Base-by-base conservation (phyloP, 1,140 invertebrate genomes). In the Oedothorax gibbosus region DNA sequence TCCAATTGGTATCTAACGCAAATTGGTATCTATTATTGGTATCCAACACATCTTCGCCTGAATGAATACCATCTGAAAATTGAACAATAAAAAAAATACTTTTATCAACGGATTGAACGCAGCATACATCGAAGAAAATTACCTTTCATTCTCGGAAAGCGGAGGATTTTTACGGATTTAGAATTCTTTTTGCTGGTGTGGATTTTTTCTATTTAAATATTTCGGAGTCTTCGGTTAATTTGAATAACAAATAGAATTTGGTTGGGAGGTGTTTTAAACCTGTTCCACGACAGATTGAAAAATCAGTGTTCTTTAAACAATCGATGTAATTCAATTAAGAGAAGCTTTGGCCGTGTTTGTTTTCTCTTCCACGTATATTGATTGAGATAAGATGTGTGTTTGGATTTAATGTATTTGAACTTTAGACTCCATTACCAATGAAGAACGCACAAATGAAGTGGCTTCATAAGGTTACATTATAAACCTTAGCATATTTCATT, bases 191-290 rank as follows among this genome's bases (percentile, higher is more conserved):
- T n/a, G n/a, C n/a, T n/a, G n/a, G n/a, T n/a, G n/a, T n/a, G n/a
- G n/a, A n/a, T n/a, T 71, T 71, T 53, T 71, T 51, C 49, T 71
- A 20, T 8, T 71, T 51, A 35, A 35, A 35, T 51, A 51, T 71
- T 51, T 71, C 49, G 7, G 49, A 18, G 50, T 15, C 49, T 51
- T 51, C 35, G 21, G 50, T 10, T 71, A 50, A 71, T 71, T 71
- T 71, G 68, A 71, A 71, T 71, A 71, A 71, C 68, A 71, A 71
- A 71, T 71, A 51, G 7, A 6, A 51, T 2, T 20, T 71, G 8
- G 7, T 35, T 12, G 14, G 68, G 50, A 71, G 53, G 53, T 51
- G 50, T 18, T n/a, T 11, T 51, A 51, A 71, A 51, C 49, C 50
- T 15, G 68, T 18, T n/a, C 18, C 12, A 11, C 64, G 20, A 12